Conservation (phyloP, 2,888 invertebrate genomes). For the Drosophila limbata region DNA sequence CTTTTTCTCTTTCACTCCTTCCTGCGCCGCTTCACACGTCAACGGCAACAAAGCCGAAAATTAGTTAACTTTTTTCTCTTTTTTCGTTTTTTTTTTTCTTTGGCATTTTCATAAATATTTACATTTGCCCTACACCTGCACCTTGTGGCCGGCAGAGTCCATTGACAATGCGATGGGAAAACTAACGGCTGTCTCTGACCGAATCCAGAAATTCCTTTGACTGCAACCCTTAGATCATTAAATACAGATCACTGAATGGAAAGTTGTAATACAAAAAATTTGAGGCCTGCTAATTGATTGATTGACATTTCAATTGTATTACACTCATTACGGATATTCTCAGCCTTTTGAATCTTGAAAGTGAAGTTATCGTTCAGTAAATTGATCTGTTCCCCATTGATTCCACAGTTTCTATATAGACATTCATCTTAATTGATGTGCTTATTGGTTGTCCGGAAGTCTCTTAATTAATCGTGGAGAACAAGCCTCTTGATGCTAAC, state of each 20-base stretch:
- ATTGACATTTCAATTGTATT: constrained; percentile 35
- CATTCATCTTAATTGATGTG: constrained; percentile 73
- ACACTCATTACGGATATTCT: constrained; percentile 16
- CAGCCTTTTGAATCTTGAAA: background rate
- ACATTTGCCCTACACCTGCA: constrained; percentile 66
- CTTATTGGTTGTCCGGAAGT: constrained; percentile 35
- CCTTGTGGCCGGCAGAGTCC: constrained; percentile 52
- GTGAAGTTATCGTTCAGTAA: constrained; percentile 44
- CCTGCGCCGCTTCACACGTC: constrained; percentile 68
- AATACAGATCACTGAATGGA: constrained; percentile 24
- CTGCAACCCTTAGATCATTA: constrained; percentile 49
- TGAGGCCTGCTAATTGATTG: constrained; percentile 44
- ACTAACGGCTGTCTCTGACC: constrained; percentile 8
- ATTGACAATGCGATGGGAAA: constrained; percentile 40
- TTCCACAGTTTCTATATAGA: constrained; percentile 19
- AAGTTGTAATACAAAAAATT: constrained; percentile 31
- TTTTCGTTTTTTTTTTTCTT: constrained; percentile 9
- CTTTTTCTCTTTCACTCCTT: background rate
- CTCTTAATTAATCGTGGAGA: constrained; percentile 35
- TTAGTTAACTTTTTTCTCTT: constrained; percentile 69
- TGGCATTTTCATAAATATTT: constrained; percentile 56
- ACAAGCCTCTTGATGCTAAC: constrained; percentile 39
- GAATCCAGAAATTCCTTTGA: background rate
- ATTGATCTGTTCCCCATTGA: constrained; percentile 42
- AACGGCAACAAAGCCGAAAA: constrained; percentile 78